Evolutionary conservation across 2,113 vertebrate species (phyloP).

Genomic region (Pristiophorus japonicus): DNA sequence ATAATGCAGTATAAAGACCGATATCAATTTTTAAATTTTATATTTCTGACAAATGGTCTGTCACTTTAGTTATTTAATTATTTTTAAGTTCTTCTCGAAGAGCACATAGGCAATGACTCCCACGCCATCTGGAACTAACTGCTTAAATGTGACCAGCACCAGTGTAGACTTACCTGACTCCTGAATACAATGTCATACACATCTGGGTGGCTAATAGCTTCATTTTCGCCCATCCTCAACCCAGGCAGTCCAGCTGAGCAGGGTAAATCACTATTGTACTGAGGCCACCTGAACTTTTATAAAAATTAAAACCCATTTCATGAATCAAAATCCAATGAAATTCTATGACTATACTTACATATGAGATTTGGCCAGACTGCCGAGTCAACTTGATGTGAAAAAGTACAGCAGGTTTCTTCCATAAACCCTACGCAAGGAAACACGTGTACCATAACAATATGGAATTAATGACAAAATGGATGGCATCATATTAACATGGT

Average conservation of each 20-base stretch:
- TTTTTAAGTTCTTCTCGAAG: neutral
- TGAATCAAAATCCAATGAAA: too few species aligned
- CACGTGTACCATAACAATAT: too few species aligned
- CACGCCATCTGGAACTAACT: neutral
- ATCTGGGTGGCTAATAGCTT: neutral
- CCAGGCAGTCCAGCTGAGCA: neutral
- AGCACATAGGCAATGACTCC: neutral
- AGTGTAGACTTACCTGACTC: neutral
- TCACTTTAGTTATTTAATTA: neutral
- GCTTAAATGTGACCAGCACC: neutral
- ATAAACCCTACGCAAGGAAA: too few species aligned
- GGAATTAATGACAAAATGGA: too few species aligned
- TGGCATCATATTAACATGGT: too few species aligned
- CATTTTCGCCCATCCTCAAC: neutral
- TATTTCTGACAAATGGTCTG: neutral
- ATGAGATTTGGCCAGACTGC: too few species aligned
- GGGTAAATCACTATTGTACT: neutral
- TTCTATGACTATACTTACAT: too few species aligned
- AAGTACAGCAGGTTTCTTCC: too few species aligned
- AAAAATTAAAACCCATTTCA: too few species aligned
- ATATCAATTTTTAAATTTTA: neutral
- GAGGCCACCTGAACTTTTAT: neutral
- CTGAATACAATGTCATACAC: neutral
- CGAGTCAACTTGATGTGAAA: too few species aligned
- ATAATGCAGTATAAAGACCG: neutral